phyloP scores from a whole-genome alignment of 2,888 invertebrate species.

The Drosophila mercatorum region DNA sequence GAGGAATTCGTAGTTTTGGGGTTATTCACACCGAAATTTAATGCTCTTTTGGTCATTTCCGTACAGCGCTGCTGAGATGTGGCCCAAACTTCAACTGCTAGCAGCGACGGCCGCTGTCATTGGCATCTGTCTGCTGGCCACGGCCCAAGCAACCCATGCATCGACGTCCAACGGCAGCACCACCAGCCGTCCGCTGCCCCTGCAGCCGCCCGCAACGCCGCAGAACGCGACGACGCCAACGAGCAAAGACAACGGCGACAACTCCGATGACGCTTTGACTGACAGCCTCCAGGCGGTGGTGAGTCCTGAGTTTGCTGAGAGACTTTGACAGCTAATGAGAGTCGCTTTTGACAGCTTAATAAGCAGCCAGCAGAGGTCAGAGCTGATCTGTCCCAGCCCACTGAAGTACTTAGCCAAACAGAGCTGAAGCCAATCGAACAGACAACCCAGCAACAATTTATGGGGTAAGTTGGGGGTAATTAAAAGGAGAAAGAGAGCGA shows the following conservation, averaged over 20 bases:
- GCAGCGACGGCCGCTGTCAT: constrained; percentile 65
- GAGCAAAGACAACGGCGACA: constrained; percentile 57
- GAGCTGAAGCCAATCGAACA: constrained; percentile 19
- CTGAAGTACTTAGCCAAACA: constrained; percentile 16
- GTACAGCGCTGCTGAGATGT: constrained; percentile 72
- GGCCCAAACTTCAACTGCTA: constrained; percentile 72
- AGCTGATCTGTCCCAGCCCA: constrained; percentile 33
- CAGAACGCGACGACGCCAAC: constrained; percentile 76
- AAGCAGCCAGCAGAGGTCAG: constrained; percentile 49
- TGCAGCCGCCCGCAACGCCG: constrained; percentile 64
- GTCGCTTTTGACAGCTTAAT: constrained; percentile 72
- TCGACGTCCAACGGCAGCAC: constrained; percentile 29
- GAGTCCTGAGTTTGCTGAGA: constrained; percentile 52
- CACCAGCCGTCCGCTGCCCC: constrained; percentile 51
- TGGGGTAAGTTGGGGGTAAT: constrained; percentile 53
- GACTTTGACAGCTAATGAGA: constrained; percentile 72
- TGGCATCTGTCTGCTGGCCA: constrained; percentile 71
- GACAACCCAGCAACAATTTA: constrained; percentile 32
- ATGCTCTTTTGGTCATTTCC: constrained; percentile 49
- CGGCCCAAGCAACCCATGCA: constrained; percentile 39
- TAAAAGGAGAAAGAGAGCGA: not conserved
- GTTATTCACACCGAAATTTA: constrained; percentile 61
- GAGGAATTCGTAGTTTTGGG: constrained; percentile 53
- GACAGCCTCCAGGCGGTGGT: constrained; percentile 67
- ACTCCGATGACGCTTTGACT: constrained; percentile 34